Evolutionary conservation across 2,797 vertebrate species (phyloP).

Genomic region (Nasua narica): DNA sequence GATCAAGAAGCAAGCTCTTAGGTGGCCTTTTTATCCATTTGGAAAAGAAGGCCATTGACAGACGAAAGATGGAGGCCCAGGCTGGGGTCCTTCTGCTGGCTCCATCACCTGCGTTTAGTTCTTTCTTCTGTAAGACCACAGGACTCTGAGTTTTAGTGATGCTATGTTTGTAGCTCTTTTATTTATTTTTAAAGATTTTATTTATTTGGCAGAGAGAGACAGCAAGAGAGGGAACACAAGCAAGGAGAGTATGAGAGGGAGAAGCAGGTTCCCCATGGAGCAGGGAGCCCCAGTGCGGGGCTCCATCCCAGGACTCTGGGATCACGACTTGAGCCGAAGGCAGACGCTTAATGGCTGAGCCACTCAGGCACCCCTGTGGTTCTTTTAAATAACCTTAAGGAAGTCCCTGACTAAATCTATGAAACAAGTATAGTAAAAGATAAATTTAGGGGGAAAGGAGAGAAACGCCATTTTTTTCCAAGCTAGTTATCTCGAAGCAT

Average conservation of each 20-base stretch:
- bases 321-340: too few relatives aligned
- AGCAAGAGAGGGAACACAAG: too few relatives aligned
- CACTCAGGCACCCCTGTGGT: neutral
- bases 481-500: neutral
- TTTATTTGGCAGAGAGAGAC: too few relatives aligned
- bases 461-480: neutral
- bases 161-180: neutral
- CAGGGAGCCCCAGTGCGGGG: too few relatives aligned
- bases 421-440: neutral
- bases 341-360: too few relatives aligned
- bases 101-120: neutral
- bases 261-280: too few relatives aligned
- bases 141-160: neutral
- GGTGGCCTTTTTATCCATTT: neutral
- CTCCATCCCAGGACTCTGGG: too few relatives aligned
- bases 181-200: too few relatives aligned
- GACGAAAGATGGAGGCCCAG: neutral
- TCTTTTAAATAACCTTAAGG: neutral
- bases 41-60: neutral
- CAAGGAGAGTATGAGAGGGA: too few relatives aligned
- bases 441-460: neutral
- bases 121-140: neutral
- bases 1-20: neutral
- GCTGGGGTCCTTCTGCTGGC: neutral
- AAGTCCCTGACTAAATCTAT: neutral